Conservation (phyloP, 2,113 vertebrate genomes). For the Montifringilla adamsi region DNA sequence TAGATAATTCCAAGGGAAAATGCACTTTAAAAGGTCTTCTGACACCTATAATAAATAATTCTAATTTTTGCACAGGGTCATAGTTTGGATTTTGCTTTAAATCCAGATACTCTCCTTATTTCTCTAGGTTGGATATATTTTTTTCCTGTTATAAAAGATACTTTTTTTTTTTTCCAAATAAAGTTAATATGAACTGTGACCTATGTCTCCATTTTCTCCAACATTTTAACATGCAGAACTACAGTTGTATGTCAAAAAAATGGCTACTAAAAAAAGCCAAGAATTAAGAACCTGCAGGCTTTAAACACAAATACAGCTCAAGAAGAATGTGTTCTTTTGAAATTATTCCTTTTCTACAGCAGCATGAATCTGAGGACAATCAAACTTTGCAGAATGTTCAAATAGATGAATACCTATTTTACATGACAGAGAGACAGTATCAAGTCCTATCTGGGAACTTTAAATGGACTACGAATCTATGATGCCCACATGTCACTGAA, state of each 20-base stretch:
- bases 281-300: neutral
- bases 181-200: neutral
- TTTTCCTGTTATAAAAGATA: neutral
- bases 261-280: neutral
- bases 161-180: neutral
- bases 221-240: neutral
- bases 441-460: neutral
- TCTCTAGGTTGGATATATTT: neutral
- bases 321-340: neutral
- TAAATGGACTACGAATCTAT: neutral
- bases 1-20: neutral
- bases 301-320: neutral
- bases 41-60: neutral
- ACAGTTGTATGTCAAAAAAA: neutral
- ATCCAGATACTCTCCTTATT: neutral
- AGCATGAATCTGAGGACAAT: neutral
- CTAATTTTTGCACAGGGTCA: neutral
- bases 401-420: neutral
- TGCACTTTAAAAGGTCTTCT: neutral
- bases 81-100: neutral
- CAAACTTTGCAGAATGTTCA: neutral
- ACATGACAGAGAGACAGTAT: neutral
- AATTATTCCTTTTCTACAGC: neutral
- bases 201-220: neutral
- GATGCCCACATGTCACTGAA: neutral